Evolutionary conservation across 2,888 invertebrate genomes (phyloP).

Genomic region (Tryphoninae sp.): DNA sequence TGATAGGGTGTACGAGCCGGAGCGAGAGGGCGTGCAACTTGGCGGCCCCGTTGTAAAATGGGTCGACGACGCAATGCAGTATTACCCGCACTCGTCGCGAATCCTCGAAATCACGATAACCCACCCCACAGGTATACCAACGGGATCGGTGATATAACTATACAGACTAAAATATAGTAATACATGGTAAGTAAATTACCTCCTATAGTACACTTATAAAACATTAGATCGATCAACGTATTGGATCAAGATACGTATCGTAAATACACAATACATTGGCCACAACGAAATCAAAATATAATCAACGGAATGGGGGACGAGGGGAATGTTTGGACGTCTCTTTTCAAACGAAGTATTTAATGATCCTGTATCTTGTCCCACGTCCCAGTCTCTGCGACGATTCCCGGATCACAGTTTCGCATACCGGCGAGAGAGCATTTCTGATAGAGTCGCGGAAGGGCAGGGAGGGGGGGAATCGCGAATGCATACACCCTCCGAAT

Average conservation of each 20-base stretch:
- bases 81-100: slow-evolving; percentile 63
- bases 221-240: background rate
- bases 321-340: background rate
- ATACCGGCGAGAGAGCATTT: slow-evolving; percentile 40
- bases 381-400: slow-evolving; percentile 41
- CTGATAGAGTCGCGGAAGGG: slow-evolving; percentile 14
- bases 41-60: slow-evolving; percentile 74
- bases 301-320: background rate
- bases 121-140: slow-evolving; percentile 25
- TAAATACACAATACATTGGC: background rate
- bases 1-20: background rate
- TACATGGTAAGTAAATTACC: background rate
- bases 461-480: background rate
- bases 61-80: slow-evolving; percentile 79
- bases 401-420: slow-evolving; percentile 57
- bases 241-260: background rate
- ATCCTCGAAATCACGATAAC: slow-evolving; percentile 54
- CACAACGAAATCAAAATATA: background rate
- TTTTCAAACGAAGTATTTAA: background rate
- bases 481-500: slow-evolving; percentile 19
- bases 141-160: background rate
- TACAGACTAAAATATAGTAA: background rate
- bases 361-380: slow-evolving; percentile 9
- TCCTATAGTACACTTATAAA: background rate
- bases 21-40: slow-evolving; percentile 69